Evolutionary conservation across 2,888 invertebrate genomes (phyloP), one percentile per base, ranked within the genome.

Genomic region (Pantelozetes paolii): DNA sequence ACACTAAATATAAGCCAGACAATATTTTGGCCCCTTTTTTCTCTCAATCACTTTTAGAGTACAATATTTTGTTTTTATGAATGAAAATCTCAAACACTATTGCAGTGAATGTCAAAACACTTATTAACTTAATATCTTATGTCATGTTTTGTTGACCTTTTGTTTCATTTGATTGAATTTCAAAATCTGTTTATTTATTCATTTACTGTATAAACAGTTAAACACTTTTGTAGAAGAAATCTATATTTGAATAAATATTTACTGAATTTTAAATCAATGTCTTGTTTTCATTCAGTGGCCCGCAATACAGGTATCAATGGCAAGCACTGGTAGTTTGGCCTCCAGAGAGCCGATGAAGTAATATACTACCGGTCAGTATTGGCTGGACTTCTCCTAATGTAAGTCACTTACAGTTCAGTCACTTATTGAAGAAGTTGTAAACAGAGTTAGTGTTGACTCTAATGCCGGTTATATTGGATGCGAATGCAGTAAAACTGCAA

Each of bases 391-490:
- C 36, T 36, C 6, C 48, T 32, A 59, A 59, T 59, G 59, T 59
- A 59, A 59, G 59, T 59, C 59, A 59, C 32, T 59, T 59, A 32
- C 8, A 59, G 59, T 59, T 59, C 18, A n/a, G 48, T n/a, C 48
- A n/a, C 18, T 48, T 48, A 48, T 48, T 48, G 18, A 15, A 59
- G 30, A 9, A 32, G 59, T 59, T 59, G 59, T 59, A 59, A 59
- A 59, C 59, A 59, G 30, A 59, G 59, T 32, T 59, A 59, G 59
- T 32, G 30, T 32, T 59, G 59, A 59, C 15, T 59, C 23, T 59
- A 59, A 59, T 59, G 59, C 32, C 59, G 15, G 32, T 59, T 59
- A 59, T 59, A 59, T 59, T 59, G 59, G 59, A 59, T 59, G 59
- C 23, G 59, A 59, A 59, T 23, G 59, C 18, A 59, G 59, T 59